Conservation (phyloP, 2,888 invertebrate species). For the Sepiola atlantica region DNA sequence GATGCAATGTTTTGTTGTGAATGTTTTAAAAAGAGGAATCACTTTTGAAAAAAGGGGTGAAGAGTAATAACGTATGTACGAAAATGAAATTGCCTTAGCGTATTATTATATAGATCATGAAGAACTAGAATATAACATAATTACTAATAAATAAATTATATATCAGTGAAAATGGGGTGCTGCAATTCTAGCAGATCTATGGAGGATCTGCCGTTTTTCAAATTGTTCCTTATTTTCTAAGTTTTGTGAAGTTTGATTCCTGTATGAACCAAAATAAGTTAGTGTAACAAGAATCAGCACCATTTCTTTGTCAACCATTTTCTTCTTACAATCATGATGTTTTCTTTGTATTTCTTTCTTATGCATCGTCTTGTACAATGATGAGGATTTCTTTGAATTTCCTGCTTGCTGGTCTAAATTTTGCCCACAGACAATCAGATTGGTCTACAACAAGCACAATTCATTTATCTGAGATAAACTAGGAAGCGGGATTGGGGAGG, state of each 20-base stretch:
- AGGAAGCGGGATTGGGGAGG: background rate
- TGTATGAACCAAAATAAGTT: background rate
- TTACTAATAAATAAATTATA: too few relatives aligned
- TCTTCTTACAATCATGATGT: too few relatives aligned
- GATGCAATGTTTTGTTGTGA: too few relatives aligned
- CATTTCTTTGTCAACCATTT: background rate
- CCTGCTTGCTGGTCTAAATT: conserved; percentile 15
- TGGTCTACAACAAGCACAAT: background rate
- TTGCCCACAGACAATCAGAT: background rate
- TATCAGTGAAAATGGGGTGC: too few relatives aligned
- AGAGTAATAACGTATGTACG: too few relatives aligned
- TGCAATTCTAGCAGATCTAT: too few relatives aligned
- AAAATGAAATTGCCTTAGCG: too few relatives aligned
- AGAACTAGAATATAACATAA: too few relatives aligned
- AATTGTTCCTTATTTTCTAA: background rate
- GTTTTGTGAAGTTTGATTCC: background rate
- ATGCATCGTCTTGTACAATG: background rate
- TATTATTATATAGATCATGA: too few relatives aligned
- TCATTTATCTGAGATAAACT: background rate
- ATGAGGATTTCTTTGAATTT: background rate
- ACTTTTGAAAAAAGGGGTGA: too few relatives aligned
- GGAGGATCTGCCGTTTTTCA: too few relatives aligned
- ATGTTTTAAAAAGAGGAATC: too few relatives aligned
- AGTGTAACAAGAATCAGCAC: background rate
- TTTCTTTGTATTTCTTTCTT: background rate